These are phyloP conservation scores for Tenualosa thibaudeaui DNA, from an alignment of 2,797 vertebrate species.

Conservation along the genomic window DNA sequence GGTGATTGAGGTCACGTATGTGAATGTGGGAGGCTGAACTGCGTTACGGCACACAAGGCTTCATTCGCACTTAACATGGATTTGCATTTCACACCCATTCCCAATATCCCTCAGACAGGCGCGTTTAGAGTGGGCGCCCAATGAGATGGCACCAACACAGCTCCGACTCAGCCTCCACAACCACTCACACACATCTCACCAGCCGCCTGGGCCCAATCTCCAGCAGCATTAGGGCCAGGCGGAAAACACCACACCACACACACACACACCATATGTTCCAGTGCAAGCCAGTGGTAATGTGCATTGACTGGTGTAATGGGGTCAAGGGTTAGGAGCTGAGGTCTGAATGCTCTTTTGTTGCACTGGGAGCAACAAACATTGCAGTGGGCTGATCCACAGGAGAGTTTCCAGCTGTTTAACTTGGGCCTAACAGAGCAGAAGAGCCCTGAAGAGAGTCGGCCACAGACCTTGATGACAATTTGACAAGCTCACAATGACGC, in stretches of 20 bases:
- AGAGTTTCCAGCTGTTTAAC: slow-evolving; percentile 16
- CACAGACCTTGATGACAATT: background rate
- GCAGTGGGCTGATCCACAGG: background rate
- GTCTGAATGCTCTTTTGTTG: slow-evolving; percentile 22
- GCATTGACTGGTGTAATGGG: slow-evolving; percentile 8
- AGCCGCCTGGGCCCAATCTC: background rate
- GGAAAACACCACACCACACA: background rate
- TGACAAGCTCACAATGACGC: background rate
- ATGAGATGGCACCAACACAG: background rate
- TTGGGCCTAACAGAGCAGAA: background rate
- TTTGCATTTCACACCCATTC: slow-evolving; percentile 15
- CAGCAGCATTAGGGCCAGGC: background rate
- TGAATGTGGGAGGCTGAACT: background rate
- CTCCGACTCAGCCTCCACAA: background rate
- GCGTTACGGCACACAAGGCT: background rate
- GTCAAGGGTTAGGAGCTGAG: background rate
- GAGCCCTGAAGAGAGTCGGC: background rate
- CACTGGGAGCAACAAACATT: background rate
- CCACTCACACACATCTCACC: slow-evolving; percentile 1
- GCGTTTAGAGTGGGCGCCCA: background rate
- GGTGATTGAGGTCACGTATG: slow-evolving; percentile 11
- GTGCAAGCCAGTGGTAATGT: background rate
- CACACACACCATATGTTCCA: slow-evolving; percentile 12
- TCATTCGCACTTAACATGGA: slow-evolving; percentile 12
- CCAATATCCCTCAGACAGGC: background rate